These are phyloP conservation scores for Heliocidaris erythrogramma DNA, from an alignment of 35 echinoderm and acorn worm genomes.

Conservation along the genomic window DNA sequence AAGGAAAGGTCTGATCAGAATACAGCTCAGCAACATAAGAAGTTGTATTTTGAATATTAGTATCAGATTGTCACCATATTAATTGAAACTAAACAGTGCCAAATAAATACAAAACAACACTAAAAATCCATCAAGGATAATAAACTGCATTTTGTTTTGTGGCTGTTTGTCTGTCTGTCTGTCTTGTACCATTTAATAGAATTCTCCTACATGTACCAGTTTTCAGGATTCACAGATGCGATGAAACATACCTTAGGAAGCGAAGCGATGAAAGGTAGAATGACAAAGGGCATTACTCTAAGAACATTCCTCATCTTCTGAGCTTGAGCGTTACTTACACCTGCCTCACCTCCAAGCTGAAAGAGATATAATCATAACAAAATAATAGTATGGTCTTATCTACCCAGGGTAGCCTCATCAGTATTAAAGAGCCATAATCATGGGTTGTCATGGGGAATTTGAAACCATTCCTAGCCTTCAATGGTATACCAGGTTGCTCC, in stretches of 20 bases:
- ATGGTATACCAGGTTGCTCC: no score
- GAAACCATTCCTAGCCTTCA: no score
- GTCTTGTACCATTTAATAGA: no score
- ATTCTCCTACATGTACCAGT: not conserved
- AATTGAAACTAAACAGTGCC: no score
- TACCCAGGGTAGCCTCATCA: no score
- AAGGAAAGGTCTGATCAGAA: not conserved
- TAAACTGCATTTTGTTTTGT: no score
- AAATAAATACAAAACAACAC: no score
- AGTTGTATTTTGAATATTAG: no score
- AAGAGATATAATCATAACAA: conserved; percentile 30
- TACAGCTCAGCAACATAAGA: not conserved
- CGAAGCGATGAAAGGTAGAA: conserved; percentile 87
- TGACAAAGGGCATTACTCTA: conserved; percentile 78
- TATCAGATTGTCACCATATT: not conserved
- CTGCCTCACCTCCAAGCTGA: conserved; percentile 87
- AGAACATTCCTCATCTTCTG: conserved; percentile 82
- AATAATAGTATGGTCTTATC: not conserved
- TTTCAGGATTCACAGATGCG: not conserved
- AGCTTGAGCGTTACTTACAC: conserved; percentile 84
- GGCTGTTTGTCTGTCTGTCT: no score
- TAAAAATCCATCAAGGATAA: no score
- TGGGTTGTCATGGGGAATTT: no score
- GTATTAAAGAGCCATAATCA: no score
- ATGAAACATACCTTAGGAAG: conserved; percentile 82